Conservation (phyloP, 2,888 invertebrate species). For the Lithophane socia region DNA sequence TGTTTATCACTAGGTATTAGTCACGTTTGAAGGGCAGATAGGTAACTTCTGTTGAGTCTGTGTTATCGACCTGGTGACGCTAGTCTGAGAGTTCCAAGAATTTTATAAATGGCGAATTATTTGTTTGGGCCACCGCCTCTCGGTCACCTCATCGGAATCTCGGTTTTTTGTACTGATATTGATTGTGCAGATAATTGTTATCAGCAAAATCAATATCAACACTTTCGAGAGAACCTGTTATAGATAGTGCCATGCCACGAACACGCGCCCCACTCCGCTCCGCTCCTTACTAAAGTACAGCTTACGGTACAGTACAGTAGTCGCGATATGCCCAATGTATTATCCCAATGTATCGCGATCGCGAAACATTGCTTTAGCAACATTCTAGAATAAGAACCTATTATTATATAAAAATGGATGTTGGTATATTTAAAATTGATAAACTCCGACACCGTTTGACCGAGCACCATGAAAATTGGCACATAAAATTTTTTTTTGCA, state of each 20-base stretch:
- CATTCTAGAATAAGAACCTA: too few relatives aligned
- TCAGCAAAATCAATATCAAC: background rate
- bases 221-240: background rate
- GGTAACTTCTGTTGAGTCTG: background rate
- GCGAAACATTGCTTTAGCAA: too few relatives aligned
- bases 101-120: background rate
- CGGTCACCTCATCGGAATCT: slow-evolving; percentile 1
- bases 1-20: background rate
- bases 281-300: too few relatives aligned
- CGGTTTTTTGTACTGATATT: background rate
- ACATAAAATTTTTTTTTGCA: background rate
- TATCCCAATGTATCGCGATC: too few relatives aligned
- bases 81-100: slow-evolving; percentile 6
- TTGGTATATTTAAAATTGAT: background rate
- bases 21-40: slow-evolving; percentile 3
- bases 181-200: background rate
- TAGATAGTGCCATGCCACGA: too few relatives aligned
- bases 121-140: background rate
- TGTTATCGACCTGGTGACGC: slow-evolving; percentile 10
- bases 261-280: too few relatives aligned
- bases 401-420: background rate
- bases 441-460: background rate
- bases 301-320: too few relatives aligned
- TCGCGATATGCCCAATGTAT: too few relatives aligned
- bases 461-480: background rate